Evolutionary conservation across 2,113 vertebrate genomes (phyloP).

Genomic region (Dissostichus mawsoni): DNA sequence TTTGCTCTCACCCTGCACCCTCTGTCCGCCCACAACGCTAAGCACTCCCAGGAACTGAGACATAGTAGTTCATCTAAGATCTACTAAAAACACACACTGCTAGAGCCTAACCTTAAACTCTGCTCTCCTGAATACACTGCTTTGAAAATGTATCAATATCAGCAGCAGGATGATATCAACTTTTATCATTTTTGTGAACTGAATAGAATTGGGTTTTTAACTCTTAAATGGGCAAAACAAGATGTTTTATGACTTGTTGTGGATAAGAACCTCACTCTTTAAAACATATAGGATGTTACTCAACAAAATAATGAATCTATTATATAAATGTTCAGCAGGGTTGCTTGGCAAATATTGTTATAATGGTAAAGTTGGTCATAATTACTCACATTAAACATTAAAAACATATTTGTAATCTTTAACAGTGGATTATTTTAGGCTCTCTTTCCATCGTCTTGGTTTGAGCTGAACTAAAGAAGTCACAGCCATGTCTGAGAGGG

Average conservation of each 20-base stretch:
- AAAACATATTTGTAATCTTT: no score
- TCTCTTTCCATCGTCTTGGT: no score
- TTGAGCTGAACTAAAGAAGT: no score
- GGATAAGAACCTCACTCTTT: background rate
- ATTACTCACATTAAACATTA: no score
- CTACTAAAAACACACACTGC: background rate
- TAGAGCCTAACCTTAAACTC: background rate
- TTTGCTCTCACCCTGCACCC: constrained; percentile 1
- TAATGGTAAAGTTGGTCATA: no score
- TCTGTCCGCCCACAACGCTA: constrained; percentile 31
- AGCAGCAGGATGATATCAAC: background rate
- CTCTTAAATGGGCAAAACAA: background rate
- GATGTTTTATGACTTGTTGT: background rate
- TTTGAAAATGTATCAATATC: background rate
- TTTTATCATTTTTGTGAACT: background rate
- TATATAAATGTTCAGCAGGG: no score
- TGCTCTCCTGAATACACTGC: background rate
- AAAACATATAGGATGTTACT: background rate
- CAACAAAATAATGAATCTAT: no score
- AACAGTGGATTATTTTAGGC: no score
- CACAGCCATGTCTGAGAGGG: no score
- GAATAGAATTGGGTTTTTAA: no score
- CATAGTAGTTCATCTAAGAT: constrained; percentile 35
- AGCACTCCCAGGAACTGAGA: constrained; percentile 48
- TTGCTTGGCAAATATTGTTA: no score